Evolutionary conservation across 2,113 vertebrate genomes (phyloP), one percentile per base, ranked within the genome.

Genomic region (Anseranas semipalmata): DNA sequence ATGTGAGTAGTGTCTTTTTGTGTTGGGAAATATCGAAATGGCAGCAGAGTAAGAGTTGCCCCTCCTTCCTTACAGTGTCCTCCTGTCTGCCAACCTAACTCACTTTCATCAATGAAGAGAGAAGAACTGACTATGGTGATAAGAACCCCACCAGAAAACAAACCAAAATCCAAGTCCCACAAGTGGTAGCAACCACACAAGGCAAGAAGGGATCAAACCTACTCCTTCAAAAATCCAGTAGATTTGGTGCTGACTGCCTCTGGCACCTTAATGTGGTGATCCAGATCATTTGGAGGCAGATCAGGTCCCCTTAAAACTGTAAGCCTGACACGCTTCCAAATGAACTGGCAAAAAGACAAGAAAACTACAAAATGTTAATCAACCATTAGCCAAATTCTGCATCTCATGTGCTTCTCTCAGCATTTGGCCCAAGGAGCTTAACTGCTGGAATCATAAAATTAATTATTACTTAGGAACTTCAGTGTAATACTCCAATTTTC

Each of bases 381-480:
- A 65, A 10, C n/a, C 17, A 3, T 58, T 39, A 55, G 43, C 12
- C 21, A 91, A 78, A 55, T 67, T 68, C 76, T 46, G 8, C 19
- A 28, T 70, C 25, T 78, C 32, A 62, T 79, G 30, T 58, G 15
- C 37, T 55, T 89, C 53, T 52, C 32, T 88, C 58, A 50, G 53
- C 45, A 70, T 35, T 82, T 37, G 13, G 45, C 28, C 50, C 73
- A 75, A 50, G 58, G 37, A 79, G 8, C 32, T 87, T 93, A 87
- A 85, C 45, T 89, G 58, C 43, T 79, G 33, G 30, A 92, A 93
- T 73, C 32, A 93, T 82, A 87, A 79, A 82, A 92, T 92, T 93
- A 95, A 93, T 92, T 95, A 87, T 92, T 96, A 66, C 83, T 89
- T 37, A 68, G 80, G 27, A 94, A 89, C 82, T 89, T 88, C 66